A percentile compares a stretch with the other conserved stretches of the same genome.
Evolutionary conservation across 1,140 invertebrate species (phyloP).

Genomic region (Lethrus apterus): DNA sequence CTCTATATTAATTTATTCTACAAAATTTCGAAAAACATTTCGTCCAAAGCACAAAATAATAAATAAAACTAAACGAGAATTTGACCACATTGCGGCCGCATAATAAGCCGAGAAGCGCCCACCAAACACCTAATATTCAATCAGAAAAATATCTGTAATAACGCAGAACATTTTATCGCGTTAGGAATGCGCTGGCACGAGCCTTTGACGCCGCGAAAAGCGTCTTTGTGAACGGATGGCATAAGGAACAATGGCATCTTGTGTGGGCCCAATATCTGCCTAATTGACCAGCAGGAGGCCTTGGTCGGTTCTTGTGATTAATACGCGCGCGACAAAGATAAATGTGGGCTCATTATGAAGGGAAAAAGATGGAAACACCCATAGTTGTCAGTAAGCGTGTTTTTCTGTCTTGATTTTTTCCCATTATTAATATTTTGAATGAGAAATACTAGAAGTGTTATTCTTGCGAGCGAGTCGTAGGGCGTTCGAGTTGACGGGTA

Average conservation of each 20-base stretch:
- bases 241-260: slow-evolving; percentile 16
- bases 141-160: slow-evolving; percentile 15
- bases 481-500: too few relatives aligned
- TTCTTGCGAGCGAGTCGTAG: too few relatives aligned
- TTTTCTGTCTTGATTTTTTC: slow-evolving; percentile 12
- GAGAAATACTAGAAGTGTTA: too few relatives aligned
- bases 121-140: slow-evolving; percentile 13
- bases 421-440: slow-evolving; percentile 12
- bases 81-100: too few relatives aligned
- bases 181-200: slow-evolving; percentile 15
- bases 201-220: slow-evolving; percentile 1
- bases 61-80: too few relatives aligned
- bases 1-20: too few relatives aligned
- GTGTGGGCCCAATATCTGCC: slow-evolving; percentile 17
- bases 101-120: too few relatives aligned
- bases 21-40: too few relatives aligned
- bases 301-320: slow-evolving; percentile 15
- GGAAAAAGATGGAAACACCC: slow-evolving; percentile 8
- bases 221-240: slow-evolving; percentile 1
- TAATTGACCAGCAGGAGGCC: slow-evolving; percentile 17
- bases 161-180: slow-evolving; percentile 7
- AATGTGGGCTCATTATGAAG: slow-evolving; percentile 7
- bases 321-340: slow-evolving; percentile 15
- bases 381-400: slow-evolving; percentile 11
- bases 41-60: too few relatives aligned